Conservation (phyloP, 1,140 invertebrate species). For the Papilio dardanus region DNA sequence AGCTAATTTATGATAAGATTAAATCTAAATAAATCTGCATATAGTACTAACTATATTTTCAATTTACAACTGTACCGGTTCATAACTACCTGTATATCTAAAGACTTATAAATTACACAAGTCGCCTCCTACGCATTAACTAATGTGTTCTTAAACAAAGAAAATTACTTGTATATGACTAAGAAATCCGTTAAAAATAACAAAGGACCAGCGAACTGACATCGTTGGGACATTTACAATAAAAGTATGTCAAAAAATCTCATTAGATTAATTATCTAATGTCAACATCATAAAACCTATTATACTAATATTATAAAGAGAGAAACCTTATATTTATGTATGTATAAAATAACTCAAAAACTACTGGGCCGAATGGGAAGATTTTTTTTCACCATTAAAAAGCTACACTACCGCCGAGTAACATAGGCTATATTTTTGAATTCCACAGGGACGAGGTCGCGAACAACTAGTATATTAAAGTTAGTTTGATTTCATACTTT, state of each 20-base stretch:
- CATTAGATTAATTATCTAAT: not conserved
- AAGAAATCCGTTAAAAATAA: not conserved
- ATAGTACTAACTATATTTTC: not conserved
- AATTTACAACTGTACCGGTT: not conserved
- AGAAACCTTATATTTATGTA: no score
- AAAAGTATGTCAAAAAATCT: not conserved
- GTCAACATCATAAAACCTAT: not conserved
- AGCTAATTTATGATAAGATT: no score
- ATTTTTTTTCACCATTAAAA: no score
- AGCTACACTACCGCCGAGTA: no score
- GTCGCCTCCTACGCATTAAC: conserved; percentile 3
- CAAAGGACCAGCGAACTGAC: not conserved
- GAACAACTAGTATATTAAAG: not conserved
- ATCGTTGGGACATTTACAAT: not conserved
- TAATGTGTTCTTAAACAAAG: conserved; percentile 16
- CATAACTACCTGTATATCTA: not conserved
- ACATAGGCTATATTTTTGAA: no score
- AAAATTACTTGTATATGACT: conserved; percentile 18
- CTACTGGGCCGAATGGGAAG: no score
- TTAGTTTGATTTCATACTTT: not conserved
- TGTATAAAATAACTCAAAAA: no score
- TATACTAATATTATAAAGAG: no score
- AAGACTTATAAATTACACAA: not conserved
- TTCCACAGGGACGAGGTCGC: no score
- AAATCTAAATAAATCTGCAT: no score